Percentiles rank a stretch among this genome's conserved stretches.
Evolutionary conservation across 2,888 invertebrate species (phyloP).

Genomic region (Lasioglossum pauxillum): DNA sequence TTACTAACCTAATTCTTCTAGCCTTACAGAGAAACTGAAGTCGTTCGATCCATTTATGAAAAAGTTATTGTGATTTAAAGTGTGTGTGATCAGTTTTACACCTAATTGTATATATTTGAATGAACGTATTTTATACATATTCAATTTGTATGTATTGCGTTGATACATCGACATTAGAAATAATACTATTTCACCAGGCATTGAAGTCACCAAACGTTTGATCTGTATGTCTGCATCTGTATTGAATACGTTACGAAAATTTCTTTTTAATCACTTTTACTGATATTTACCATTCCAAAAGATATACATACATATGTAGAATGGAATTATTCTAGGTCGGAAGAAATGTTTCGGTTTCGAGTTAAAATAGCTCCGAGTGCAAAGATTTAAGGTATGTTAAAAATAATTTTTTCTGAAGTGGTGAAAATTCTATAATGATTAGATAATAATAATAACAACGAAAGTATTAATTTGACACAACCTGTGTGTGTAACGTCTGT

Average conservation of each 20-base stretch:
- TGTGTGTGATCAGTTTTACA: no score
- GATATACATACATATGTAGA: neutral
- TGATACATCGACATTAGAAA: neutral
- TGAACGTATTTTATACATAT: neutral
- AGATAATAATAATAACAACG: neutral
- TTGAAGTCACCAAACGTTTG: constrained; percentile 6
- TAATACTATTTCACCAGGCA: neutral
- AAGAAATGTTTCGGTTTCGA: no score
- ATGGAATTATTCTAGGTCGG: no score
- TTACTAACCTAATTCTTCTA: no score
- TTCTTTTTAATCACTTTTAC: neutral
- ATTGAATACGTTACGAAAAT: neutral
- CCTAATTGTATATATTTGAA: neutral
- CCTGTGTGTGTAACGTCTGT: neutral
- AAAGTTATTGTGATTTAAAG: no score
- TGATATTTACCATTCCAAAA: neutral
- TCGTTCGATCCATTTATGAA: no score
- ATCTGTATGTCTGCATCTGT: neutral
- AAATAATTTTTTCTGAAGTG: neutral
- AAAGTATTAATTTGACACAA: neutral
- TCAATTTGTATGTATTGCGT: neutral
- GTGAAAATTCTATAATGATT: neutral
- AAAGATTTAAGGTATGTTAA: neutral
- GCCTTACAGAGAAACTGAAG: no score
- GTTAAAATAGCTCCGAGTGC: no score